Evolutionary conservation across 2,797 vertebrate genomes (phyloP).

Genomic region (Tachyglossus aculeatus): DNA sequence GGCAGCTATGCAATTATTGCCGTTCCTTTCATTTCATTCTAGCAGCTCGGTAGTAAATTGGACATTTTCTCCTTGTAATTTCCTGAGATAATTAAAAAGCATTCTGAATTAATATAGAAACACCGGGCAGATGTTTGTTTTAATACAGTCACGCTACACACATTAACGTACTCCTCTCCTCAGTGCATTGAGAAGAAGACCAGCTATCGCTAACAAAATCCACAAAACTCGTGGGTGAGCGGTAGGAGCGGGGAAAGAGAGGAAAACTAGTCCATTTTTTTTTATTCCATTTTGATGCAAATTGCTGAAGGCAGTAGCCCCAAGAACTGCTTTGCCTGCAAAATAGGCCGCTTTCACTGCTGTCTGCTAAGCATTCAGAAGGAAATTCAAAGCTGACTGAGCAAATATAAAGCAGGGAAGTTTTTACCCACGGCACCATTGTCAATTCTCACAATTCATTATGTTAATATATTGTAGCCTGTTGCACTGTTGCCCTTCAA

Average conservation of each 20-base stretch:
- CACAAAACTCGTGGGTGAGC: conserved; percentile 25
- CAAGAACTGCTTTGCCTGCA: conserved; percentile 61
- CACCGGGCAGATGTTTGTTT: background rate
- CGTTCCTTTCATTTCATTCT: background rate
- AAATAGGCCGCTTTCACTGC: conserved; percentile 67
- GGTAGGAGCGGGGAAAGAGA: background rate
- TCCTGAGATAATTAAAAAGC: conserved; percentile 17
- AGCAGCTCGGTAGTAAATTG: conserved; percentile 18
- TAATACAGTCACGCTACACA: conserved; percentile 6
- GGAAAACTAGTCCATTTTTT: background rate
- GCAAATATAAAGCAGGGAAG: conserved; percentile 63
- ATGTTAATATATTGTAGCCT: conserved; percentile 61
- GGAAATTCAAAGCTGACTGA: conserved; percentile 69
- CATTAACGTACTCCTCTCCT: conserved; percentile 16
- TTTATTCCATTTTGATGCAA: conserved; percentile 58
- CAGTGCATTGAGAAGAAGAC: conserved; percentile 23
- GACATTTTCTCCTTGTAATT: conserved; percentile 4
- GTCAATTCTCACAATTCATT: conserved; percentile 70
- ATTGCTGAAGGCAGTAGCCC: conserved; percentile 37
- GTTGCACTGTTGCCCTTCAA: conserved; percentile 37
- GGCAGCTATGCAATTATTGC: background rate
- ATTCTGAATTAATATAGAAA: conserved; percentile 8
- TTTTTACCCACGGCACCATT: conserved; percentile 62
- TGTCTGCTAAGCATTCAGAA: conserved; percentile 66
- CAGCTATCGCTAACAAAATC: conserved; percentile 47